Evolutionary conservation across 2,888 invertebrate species (phyloP).

Genomic region (Rhopalosiphum nymphaeae): DNA sequence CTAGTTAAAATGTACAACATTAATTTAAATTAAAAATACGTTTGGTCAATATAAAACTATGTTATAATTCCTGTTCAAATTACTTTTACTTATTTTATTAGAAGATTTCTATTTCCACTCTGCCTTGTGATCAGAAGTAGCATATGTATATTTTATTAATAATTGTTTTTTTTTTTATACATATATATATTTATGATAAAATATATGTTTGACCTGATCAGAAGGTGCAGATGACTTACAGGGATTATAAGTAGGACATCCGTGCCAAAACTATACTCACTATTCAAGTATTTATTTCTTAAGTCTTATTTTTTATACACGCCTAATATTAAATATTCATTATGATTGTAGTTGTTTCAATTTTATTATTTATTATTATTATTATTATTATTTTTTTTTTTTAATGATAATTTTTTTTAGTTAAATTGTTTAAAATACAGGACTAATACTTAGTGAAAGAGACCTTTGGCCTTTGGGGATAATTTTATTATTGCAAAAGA

Average conservation of each 20-base stretch:
- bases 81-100: constrained; percentile 34
- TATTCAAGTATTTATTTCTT: constrained; percentile 63
- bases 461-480: constrained; percentile 45
- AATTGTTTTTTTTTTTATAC: not conserved
- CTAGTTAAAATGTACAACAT: constrained; percentile 37
- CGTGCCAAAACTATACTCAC: constrained; percentile 61
- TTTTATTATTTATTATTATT: constrained; percentile 54
- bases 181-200: constrained; percentile 2
- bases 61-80: constrained; percentile 47
- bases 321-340: constrained; percentile 56
- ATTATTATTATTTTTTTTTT: constrained; percentile 56
- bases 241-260: constrained; percentile 54
- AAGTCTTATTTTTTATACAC: constrained; percentile 61
- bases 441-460: constrained; percentile 52
- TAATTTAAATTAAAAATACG: constrained; percentile 22
- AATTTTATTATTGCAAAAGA: constrained; percentile 23
- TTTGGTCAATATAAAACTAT: constrained; percentile 43
- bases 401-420: constrained; percentile 50
- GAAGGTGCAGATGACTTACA: constrained; percentile 42
- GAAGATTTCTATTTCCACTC: constrained; percentile 34
- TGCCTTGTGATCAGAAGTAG: constrained; percentile 42
- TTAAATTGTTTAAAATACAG: constrained; percentile 56
- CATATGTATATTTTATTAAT: constrained; percentile 27
- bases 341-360: constrained; percentile 62
- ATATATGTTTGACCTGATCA: constrained; percentile 38